Evolutionary conservation across 2,797 vertebrate genomes (phyloP).

Genomic region (Leucoraja ocellata): DNA sequence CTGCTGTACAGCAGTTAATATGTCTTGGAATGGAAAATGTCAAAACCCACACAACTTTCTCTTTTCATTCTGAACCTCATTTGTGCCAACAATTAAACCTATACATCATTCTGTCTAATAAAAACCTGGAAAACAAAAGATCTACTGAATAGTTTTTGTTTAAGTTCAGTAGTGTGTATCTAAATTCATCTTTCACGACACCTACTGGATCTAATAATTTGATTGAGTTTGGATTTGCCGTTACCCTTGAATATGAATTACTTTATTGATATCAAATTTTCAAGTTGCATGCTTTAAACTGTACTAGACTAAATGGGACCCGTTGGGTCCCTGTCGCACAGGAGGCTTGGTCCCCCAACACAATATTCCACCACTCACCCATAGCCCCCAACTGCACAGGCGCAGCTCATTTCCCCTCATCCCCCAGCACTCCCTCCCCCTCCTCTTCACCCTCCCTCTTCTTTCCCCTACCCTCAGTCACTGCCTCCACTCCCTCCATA

Average conservation of each 20-base stretch:
- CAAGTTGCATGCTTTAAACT: background rate
- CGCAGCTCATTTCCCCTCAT: too few relatives aligned
- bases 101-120: constrained; percentile 31
- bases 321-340: too few relatives aligned
- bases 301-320: too few relatives aligned
- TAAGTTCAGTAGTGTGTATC: background rate
- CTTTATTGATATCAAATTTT: background rate
- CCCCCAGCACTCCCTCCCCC: too few relatives aligned
- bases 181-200: background rate
- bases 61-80: constrained; percentile 7
- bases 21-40: background rate
- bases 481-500: rapidly evolving
- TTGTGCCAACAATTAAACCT: constrained; percentile 23
- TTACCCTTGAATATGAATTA: background rate
- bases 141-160: background rate
- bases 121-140: constrained; percentile 17
- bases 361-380: too few relatives aligned
- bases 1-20: background rate
- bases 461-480: too few relatives aligned
- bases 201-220: background rate
- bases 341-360: too few relatives aligned
- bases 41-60: background rate
- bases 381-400: too few relatives aligned
- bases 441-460: too few relatives aligned
- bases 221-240: background rate